These are phyloP conservation scores for Galendromus occidentalis DNA, from an alignment of 1,140 invertebrate species.

Conservation along the genomic window DNA sequence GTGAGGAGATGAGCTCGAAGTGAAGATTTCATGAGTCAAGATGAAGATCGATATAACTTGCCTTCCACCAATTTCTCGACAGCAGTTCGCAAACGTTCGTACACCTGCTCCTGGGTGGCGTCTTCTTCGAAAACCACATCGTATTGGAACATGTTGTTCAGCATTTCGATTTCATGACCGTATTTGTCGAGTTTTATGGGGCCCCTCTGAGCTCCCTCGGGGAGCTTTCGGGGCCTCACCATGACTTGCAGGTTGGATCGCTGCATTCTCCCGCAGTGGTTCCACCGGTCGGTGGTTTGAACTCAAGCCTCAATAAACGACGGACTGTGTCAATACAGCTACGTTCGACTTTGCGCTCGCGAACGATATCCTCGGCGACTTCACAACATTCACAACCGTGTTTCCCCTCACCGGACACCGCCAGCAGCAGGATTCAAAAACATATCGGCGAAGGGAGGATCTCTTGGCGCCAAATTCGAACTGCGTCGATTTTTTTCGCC, in stretches of 20 bases:
- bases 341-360: too few relatives aligned
- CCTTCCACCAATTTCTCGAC: conserved; percentile 4
- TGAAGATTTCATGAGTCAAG: too few relatives aligned
- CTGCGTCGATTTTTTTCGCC: too few relatives aligned
- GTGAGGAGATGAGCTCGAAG: too few relatives aligned
- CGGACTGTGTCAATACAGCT: too few relatives aligned
- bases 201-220: background rate
- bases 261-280: background rate
- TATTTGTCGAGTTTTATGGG: conserved; percentile 1
- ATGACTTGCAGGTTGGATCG: conserved; percentile 3
- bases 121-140: conserved; percentile 5
- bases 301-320: background rate
- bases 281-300: background rate
- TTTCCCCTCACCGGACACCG: too few relatives aligned
- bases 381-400: too few relatives aligned
- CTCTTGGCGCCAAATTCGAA: too few relatives aligned
- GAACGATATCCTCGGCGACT: too few relatives aligned
- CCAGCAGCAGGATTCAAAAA: too few relatives aligned
- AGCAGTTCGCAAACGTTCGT: background rate
- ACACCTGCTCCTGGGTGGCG: background rate
- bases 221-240: background rate
- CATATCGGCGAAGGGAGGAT: too few relatives aligned
- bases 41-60: background rate
- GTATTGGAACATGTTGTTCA: conserved; percentile 1
- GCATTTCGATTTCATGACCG: background rate